Conservation (phyloP, 2,888 invertebrate species). For the Xestia c-nigrum region DNA sequence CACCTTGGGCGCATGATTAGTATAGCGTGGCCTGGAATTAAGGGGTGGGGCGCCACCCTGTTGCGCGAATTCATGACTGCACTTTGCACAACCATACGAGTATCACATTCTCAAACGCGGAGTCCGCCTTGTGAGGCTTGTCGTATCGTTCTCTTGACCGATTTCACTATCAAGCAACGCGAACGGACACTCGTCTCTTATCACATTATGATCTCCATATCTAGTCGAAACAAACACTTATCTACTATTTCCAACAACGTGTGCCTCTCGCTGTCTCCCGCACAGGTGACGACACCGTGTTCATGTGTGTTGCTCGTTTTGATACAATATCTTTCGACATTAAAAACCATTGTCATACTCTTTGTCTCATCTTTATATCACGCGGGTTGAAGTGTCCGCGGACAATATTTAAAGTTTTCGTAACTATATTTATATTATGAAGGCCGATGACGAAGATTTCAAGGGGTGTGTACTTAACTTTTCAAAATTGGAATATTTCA, state of each 20-base stretch:
- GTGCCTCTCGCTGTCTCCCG: constrained; percentile 27
- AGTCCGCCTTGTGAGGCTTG: not conserved
- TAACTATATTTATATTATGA: constrained; percentile 50
- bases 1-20: not conserved
- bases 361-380: constrained; percentile 37
- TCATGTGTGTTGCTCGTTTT: constrained; percentile 31
- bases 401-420: constrained; percentile 16
- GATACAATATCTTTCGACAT: constrained; percentile 33
- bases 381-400: constrained; percentile 1
- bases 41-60: not conserved
- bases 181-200: constrained; percentile 67
- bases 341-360: constrained; percentile 36
- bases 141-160: constrained; percentile 51
- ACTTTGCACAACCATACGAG: no score
- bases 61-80: not conserved
- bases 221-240: constrained; percentile 56
- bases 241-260: constrained; percentile 58
- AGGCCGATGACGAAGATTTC: constrained; percentile 55
- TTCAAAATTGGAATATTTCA: not conserved
- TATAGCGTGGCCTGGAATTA: not conserved
- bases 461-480: constrained; percentile 58
- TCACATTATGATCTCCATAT: constrained; percentile 69
- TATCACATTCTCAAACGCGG: not conserved
- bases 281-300: constrained; percentile 47
- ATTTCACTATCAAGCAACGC: constrained; percentile 62